Base-by-base conservation (phyloP, 2,888 invertebrate genomes). In the Bombyx huttoni region DNA sequence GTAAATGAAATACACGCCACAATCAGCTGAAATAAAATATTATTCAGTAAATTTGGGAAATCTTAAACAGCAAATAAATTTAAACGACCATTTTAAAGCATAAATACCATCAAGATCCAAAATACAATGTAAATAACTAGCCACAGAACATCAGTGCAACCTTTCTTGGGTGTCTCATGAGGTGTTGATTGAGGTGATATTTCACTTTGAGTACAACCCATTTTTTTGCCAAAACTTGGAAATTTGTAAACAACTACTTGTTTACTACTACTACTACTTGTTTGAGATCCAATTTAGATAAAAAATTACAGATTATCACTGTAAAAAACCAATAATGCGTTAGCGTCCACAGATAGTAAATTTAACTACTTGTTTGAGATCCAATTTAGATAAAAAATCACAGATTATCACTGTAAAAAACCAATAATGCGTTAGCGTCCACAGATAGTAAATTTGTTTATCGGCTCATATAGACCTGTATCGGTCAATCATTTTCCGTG, bases 1-100 rank as follows among this genome's bases (percentile, higher is more conserved):
- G 96, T 94, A 73, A 96, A 92, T 9, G 97, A 94, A 85, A 97
- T 96, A 10, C 93, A 94, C 35, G 95, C 95, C 61, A 96, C 92
- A 60, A 94, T 90, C 65, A 96, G 92, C 96, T 95, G 78, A 54
- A 72, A 57, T 57, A 52, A 60, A 58, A 8, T 40, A 13, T 24
- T 33, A 7, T 49, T 24, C 8, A 46, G 52, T 7, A 33, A 12
- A 9, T 34, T n/a, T 33, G 14, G 8, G 5, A 48, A 40, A n/a
- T 13, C 49, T 59, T 51, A 52, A 48, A 57, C 34, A 56, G 35
- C 47, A 34, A 46, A 51, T 49, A 3, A 8, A n/a, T 10, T 35
- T 35, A 35, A 48, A n/a, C 33, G 13, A 48, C 13, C 45, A 47
- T 34, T 46, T 61, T 70, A 83, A 86, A 24, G 24, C 24, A 24